Conservation (phyloP, 2,797 vertebrate species). For the Clamator glandarius region DNA sequence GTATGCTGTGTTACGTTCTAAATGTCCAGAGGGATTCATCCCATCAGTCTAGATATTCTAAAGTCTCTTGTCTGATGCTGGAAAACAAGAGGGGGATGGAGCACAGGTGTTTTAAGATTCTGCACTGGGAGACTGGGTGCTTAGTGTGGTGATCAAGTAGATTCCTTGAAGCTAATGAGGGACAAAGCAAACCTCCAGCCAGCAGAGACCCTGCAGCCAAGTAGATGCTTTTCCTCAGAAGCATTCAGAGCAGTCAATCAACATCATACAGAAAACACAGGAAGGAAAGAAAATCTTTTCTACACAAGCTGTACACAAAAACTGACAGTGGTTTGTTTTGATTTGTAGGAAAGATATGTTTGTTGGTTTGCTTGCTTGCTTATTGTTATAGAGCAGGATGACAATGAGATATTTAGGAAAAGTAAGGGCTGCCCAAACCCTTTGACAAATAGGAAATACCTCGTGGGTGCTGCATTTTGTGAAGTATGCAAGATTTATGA, state of each 20-base stretch:
- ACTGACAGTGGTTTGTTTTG: background rate
- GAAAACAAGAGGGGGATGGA: background rate
- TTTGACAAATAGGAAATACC: background rate
- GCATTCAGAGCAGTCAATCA: background rate
- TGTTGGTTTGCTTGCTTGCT: background rate
- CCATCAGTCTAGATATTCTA: background rate
- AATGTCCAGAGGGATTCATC: background rate
- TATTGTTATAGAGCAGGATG: background rate
- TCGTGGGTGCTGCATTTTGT: background rate
- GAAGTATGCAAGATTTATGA: background rate
- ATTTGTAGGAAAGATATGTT: background rate
- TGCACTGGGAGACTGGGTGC: background rate
- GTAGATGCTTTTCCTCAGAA: background rate
- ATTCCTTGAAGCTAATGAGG: background rate
- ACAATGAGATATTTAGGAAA: background rate
- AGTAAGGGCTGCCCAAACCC: background rate
- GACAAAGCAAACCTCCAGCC: constrained; percentile 12
- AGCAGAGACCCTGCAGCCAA: background rate
- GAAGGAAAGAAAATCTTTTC: background rate
- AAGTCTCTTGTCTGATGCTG: background rate
- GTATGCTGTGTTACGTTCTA: background rate
- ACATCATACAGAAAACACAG: background rate
- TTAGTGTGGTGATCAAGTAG: background rate
- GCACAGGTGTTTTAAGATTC: background rate
- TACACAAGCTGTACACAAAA: background rate